phyloP scores from a whole-genome alignment of 2,888 invertebrate species.

The Metacarcinus magister region DNA sequence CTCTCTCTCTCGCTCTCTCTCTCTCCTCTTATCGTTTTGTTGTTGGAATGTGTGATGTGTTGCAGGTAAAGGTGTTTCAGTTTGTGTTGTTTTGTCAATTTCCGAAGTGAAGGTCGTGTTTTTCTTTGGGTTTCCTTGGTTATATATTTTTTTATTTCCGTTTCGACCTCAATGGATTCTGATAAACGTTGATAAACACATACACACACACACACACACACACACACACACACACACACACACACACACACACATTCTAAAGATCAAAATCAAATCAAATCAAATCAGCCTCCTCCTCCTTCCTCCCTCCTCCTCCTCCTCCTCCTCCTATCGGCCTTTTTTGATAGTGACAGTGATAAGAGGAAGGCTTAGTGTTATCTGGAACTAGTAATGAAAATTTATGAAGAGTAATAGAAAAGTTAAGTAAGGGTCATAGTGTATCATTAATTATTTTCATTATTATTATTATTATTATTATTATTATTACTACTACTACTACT shows the following conservation, averaged over 20 bases:
- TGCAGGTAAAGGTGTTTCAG: background rate
- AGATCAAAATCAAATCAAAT: background rate
- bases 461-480: background rate
- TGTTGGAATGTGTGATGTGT: background rate
- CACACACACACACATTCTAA: background rate
- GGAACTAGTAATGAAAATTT: background rate
- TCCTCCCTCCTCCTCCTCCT: background rate
- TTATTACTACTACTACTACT: background rate
- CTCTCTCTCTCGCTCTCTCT: too few species aligned
- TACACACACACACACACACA: background rate
- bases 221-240: background rate
- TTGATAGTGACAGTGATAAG: background rate
- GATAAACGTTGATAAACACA: background rate
- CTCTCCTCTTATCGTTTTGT: too few species aligned
- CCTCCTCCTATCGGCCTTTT: background rate
- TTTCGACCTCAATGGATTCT: background rate
- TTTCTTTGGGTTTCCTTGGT: background rate
- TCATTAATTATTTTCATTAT: too few species aligned
- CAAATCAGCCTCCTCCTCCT: background rate
- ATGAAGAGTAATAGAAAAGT: background rate
- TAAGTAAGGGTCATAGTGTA: background rate
- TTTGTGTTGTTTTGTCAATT: background rate
- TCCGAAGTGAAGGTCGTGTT: background rate
- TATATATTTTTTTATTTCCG: too few species aligned
- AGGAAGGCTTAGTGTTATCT: background rate